phyloP scores from a whole-genome alignment of 1,140 invertebrate genomes.

The Hesperophylax magnus region DNA sequence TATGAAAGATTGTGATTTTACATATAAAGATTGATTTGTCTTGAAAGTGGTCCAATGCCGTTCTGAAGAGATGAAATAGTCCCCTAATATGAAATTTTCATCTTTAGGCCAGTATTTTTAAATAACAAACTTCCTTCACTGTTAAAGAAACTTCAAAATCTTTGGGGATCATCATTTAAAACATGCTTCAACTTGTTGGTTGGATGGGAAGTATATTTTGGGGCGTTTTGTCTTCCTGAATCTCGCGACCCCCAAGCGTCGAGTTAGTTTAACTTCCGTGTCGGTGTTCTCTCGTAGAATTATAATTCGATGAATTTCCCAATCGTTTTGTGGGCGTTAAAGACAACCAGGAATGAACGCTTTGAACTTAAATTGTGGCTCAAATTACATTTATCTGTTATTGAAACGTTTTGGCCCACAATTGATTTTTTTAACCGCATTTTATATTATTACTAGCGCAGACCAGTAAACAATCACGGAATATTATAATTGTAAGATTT shows the following conservation, averaged over 20 bases:
- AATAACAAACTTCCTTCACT: neutral
- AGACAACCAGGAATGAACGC: too few relatives aligned
- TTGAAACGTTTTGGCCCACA: too few relatives aligned
- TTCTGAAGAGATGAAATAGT: too few relatives aligned
- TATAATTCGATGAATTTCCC: constrained; percentile 6
- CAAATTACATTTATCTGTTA: too few relatives aligned
- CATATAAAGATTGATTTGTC: too few relatives aligned
- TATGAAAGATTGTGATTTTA: too few relatives aligned
- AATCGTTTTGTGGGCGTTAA: neutral
- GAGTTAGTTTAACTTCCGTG: neutral
- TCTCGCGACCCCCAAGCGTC: neutral
- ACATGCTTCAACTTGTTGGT: constrained; percentile 2
- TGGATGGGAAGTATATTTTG: neutral
- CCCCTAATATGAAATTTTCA: neutral
- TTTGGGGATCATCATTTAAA: neutral
- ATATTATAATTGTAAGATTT: too few relatives aligned
- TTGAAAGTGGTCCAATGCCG: too few relatives aligned
- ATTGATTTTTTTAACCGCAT: too few relatives aligned
- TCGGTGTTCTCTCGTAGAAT: neutral
- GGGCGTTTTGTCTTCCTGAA: neutral
- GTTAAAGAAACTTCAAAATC: neutral
- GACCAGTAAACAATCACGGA: too few relatives aligned
- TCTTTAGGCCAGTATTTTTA: neutral
- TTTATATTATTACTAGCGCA: too few relatives aligned
- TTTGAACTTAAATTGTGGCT: too few relatives aligned